These are phyloP conservation scores for Frieseomelitta varia DNA, from an alignment of 1,140 invertebrate species.

Conservation along the genomic window DNA sequence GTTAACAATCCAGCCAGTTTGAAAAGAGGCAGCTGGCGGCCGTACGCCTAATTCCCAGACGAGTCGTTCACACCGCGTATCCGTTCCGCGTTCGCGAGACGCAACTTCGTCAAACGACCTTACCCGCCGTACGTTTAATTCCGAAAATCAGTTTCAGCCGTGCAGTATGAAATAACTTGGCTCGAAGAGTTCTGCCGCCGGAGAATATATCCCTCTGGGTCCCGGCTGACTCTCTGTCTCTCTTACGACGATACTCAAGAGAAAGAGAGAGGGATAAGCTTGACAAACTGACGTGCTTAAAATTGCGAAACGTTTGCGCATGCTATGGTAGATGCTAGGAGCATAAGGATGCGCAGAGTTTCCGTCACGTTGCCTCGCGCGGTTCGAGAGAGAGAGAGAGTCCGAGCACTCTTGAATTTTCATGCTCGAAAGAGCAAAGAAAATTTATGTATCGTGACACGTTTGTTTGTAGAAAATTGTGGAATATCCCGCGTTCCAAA, in stretches of 20 bases:
- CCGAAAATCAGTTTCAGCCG: constrained; percentile 33
- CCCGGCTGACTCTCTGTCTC: no score
- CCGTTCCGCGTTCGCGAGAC: background rate
- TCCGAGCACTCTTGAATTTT: no score
- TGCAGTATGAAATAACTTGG: constrained; percentile 25
- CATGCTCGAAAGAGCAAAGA: no score
- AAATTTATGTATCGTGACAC: no score
- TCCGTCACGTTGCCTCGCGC: no score
- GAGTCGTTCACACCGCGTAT: constrained; percentile 31
- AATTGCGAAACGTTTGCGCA: background rate
- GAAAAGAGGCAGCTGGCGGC: constrained; percentile 8
- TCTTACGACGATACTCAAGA: background rate
- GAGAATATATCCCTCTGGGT: constrained; percentile 14
- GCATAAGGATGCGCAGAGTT: no score
- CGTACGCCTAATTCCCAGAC: constrained; percentile 30
- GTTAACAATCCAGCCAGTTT: constrained; percentile 5
- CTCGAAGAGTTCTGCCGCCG: background rate
- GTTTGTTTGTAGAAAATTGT: no score
- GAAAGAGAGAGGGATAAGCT: background rate
- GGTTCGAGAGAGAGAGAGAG: no score
- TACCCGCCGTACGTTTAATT: constrained; percentile 25
- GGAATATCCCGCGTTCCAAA: no score
- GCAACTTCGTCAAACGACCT: background rate
- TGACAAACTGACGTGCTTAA: background rate
- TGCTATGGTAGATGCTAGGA: background rate